These are phyloP conservation scores for Drosophila fulvimacula DNA, from an alignment of 2,888 invertebrate species.

Conservation along the genomic window DNA sequence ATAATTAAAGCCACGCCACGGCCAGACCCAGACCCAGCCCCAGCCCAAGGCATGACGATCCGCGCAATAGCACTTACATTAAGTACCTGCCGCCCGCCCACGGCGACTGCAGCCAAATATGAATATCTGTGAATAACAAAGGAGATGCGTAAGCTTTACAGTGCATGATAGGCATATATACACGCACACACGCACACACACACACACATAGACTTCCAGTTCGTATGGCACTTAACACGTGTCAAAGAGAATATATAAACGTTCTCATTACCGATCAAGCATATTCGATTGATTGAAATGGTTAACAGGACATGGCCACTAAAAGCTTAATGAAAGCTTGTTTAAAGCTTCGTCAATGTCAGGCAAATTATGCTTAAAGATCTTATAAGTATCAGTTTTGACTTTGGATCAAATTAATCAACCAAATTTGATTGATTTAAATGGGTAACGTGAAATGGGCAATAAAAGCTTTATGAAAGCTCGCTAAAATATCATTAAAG, in stretches of 20 bases:
- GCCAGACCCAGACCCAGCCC: not conserved
- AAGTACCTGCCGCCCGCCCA: conserved; percentile 35
- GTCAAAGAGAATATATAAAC: conserved; percentile 27
- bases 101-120: conserved; percentile 36
- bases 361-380: no score
- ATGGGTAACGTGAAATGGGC: no score
- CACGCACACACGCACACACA: not conserved
- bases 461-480: no score
- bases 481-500: no score
- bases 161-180: not conserved
- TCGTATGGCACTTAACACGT: conserved; percentile 16
- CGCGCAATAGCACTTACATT: conserved; percentile 58
- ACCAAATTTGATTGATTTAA: no score
- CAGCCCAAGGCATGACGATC: conserved; percentile 22
- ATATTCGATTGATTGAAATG: not conserved
- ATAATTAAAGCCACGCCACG: conserved; percentile 49
- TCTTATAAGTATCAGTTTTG: no score
- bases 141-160: not conserved
- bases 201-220: not conserved
- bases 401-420: no score
- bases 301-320: not conserved
- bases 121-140: conserved; percentile 45
- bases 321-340: not conserved
- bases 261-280: conserved; percentile 10
- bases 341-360: no score